phyloP scores from a whole-genome alignment of 2,113 vertebrate species.

The Micromys minutus region DNA sequence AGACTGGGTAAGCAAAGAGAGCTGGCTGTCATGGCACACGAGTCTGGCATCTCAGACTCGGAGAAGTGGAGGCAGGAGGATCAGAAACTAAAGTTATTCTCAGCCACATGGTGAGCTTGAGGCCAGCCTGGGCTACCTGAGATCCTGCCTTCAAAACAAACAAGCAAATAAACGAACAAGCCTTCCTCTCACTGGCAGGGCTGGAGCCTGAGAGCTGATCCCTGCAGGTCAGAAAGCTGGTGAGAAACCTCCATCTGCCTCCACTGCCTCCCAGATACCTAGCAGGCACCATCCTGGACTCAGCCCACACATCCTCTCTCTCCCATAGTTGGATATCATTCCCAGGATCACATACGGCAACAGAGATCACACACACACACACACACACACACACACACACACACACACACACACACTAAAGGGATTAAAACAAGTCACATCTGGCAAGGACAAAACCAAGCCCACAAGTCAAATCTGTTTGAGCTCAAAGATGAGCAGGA shows the following conservation, averaged over 20 bases:
- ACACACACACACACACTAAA: background rate
- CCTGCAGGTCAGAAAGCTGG: background rate
- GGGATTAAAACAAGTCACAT: background rate
- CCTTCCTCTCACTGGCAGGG: background rate
- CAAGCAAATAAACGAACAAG: background rate
- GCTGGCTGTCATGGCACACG: too few species aligned
- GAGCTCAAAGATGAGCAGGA: background rate
- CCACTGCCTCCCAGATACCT: rapidly evolving
- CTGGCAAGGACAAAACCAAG: background rate
- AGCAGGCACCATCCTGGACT: rapidly evolving
- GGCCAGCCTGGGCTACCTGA: background rate
- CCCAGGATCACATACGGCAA: background rate
- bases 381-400: too few species aligned
- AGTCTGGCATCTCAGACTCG: background rate
- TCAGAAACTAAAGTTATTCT: background rate
- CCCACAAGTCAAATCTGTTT: background rate
- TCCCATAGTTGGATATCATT: background rate
- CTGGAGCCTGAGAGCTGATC: background rate
- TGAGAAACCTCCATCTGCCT: rapidly evolving
- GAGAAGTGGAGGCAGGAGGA: background rate
- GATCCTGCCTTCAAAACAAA: background rate
- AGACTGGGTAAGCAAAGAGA: conserved; percentile 69
- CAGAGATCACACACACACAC: background rate
- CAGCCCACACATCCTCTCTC: background rate
- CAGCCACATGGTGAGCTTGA: background rate